Evolutionary conservation across 2,113 vertebrate species (phyloP), one percentile per base, ranked within the genome.

Genomic region (Gasterosteus nipponicus): DNA sequence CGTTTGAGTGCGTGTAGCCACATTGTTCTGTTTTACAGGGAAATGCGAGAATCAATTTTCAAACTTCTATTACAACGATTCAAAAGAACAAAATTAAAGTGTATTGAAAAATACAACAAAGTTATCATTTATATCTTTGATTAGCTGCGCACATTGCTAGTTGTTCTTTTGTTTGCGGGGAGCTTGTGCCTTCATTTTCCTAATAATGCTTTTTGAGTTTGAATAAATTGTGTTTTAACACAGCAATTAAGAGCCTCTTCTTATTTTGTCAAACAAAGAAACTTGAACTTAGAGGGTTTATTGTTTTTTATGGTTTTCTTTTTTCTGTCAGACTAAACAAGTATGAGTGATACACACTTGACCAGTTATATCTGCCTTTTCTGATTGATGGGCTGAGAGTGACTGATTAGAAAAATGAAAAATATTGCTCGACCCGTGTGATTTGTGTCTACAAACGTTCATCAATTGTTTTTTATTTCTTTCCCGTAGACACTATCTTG

Each of bases 401-500:
- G 22, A 22, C 22, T 4, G 22, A 10, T 29, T 54, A 22, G 22
- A 54, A 54, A 26, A n/a, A 5, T 11, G 41, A 3, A 42, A 47
- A 7, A 49, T 49, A n/a, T 49, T 3, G 18, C 47, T 8, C 18
- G 7, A 49, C 47, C 47, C 47, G 69, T 75, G 56, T 35, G 66
- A 84, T 69, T 63, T 76, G 59, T 72, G 29, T 81, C 47, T 35
- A 59, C 59, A 61, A 64, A 26, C 57, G 82, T 77, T 70, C 70
- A 78, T 71, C 73, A 68, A 64, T 15, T n/a, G 41, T 84, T 76
- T 72, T 83, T 44, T 19, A n/a, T 69, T 64, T 22, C 44, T 70
- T 69, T 62, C 47, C 14, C 22, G 69, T 82, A 89, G 74, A 82
- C 81, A 82, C 42, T 73, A 69, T 75, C 49, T 26, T 80, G 80